Conservation (phyloP, 2,797 vertebrate genomes). For the Myotis planiceps region DNA sequence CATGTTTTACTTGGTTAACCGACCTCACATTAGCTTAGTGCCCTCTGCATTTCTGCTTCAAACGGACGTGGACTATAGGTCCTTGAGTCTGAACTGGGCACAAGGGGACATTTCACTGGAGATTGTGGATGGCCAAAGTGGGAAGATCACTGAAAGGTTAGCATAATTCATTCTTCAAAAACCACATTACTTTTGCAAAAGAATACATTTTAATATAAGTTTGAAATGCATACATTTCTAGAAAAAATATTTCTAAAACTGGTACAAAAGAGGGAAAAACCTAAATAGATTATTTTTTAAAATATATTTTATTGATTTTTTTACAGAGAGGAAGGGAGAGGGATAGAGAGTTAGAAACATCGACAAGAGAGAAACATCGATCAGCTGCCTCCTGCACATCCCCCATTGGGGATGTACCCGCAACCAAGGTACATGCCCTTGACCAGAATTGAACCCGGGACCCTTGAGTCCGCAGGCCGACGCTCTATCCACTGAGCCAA, state of each 20-base stretch:
- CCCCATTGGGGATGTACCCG: too few relatives aligned
- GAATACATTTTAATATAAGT: constrained; percentile 13
- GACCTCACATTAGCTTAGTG: constrained; percentile 91
- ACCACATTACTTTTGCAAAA: constrained; percentile 15
- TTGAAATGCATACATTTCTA: not conserved
- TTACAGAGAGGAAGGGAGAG: too few relatives aligned
- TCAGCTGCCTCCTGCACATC: too few relatives aligned
- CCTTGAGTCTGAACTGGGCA: constrained; percentile 93
- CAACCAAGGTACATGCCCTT: too few relatives aligned
- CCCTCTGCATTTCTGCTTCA: constrained; percentile 83
- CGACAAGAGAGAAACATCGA: too few relatives aligned
- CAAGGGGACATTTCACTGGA: constrained; percentile 92
- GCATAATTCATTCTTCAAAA: constrained; percentile 62
- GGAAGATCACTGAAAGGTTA: constrained; percentile 92
- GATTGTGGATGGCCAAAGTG: constrained; percentile 92
- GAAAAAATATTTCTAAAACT: constrained; percentile 29
- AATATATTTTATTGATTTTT: too few relatives aligned
- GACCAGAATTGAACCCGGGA: too few relatives aligned
- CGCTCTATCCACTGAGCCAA: too few relatives aligned
- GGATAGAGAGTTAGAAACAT: too few relatives aligned
- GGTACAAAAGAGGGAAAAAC: not conserved
- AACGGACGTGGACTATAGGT: constrained; percentile 63
- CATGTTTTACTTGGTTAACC: constrained; percentile 92
- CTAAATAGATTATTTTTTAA: constrained; percentile 10
- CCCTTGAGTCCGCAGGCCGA: too few relatives aligned